Conservation (phyloP, 2,113 vertebrate genomes). For the Percopsis transmontana region DNA sequence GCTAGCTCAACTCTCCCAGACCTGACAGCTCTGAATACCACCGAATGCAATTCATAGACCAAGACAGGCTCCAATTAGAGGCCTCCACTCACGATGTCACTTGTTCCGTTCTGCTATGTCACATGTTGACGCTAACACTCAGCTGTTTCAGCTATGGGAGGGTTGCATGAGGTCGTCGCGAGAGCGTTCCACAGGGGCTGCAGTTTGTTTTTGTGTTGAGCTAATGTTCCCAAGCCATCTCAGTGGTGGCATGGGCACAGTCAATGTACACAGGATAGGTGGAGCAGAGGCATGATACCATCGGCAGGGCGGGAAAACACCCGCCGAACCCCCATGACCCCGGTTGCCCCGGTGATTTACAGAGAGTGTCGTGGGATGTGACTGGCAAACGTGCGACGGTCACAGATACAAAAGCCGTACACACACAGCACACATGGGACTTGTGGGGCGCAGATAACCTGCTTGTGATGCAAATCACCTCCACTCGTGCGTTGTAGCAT, state of each 20-base stretch:
- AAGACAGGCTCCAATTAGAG: constrained; percentile 24
- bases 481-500: not conserved
- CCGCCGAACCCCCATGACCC: constrained; percentile 12
- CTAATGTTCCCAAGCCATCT: constrained; percentile 53
- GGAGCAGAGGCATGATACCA: constrained; percentile 26
- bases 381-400: not conserved
- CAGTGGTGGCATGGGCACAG: constrained; percentile 1
- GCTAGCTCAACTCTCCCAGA: not conserved
- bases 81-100: constrained; percentile 24
- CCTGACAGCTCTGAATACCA: constrained; percentile 36
- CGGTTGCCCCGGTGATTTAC: constrained; percentile 15
- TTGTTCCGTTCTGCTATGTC: constrained; percentile 46
- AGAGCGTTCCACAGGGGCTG: constrained; percentile 23
- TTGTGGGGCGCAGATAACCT: not conserved
- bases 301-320: constrained; percentile 24
- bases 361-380: constrained; percentile 16
- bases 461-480: not conserved
- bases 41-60: constrained; percentile 21
- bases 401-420: not conserved
- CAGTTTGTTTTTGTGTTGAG: constrained; percentile 40
- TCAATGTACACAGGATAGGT: constrained; percentile 47
- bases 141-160: constrained; percentile 19
- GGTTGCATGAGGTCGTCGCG: too few relatives aligned
- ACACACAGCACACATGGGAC: not conserved
- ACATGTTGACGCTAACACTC: constrained; percentile 22